Conservation (phyloP, 2,888 invertebrate species). For the Drosophila barbarae region DNA sequence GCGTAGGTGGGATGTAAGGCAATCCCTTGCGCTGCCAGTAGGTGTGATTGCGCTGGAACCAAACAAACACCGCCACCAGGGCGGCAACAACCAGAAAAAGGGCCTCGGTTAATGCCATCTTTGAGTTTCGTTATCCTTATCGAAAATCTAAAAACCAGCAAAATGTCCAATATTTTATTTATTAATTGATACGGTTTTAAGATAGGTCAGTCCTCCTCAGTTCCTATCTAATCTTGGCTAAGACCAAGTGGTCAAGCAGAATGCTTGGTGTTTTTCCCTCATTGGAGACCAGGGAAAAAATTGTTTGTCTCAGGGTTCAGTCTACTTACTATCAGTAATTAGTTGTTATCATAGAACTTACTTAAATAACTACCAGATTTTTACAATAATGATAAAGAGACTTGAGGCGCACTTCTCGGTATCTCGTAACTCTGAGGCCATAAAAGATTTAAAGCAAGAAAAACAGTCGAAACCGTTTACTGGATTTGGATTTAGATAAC, state of each 20-base stretch:
- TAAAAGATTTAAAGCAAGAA: not conserved
- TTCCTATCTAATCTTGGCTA: not conserved
- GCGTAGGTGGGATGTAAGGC: conserved; percentile 75
- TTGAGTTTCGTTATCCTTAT: not conserved
- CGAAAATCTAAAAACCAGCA: not conserved
- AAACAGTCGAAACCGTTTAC: not conserved
- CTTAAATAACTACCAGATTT: not conserved
- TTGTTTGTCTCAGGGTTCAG: not conserved
- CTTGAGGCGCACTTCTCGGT: not conserved
- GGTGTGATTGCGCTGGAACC: conserved; percentile 77
- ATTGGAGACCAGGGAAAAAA: not conserved
- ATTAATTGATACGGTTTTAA: not conserved
- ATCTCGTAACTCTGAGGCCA: not conserved
- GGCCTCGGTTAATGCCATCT: conserved; percentile 61
- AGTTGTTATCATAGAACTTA: not conserved
- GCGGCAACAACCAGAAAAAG: conserved; percentile 56
- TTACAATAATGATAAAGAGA: not conserved
- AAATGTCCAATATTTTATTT: not conserved
- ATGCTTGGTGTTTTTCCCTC: not conserved
- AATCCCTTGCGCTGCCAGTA: conserved; percentile 79
- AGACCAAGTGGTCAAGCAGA: not conserved
- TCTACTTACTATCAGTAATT: not conserved
- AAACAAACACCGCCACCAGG: conserved; percentile 57
- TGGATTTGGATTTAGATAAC: not conserved
- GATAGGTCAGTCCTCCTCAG: not conserved